Evolutionary conservation across 2,888 invertebrate genomes (phyloP).

Genomic region (Ophioninae sp.): DNA sequence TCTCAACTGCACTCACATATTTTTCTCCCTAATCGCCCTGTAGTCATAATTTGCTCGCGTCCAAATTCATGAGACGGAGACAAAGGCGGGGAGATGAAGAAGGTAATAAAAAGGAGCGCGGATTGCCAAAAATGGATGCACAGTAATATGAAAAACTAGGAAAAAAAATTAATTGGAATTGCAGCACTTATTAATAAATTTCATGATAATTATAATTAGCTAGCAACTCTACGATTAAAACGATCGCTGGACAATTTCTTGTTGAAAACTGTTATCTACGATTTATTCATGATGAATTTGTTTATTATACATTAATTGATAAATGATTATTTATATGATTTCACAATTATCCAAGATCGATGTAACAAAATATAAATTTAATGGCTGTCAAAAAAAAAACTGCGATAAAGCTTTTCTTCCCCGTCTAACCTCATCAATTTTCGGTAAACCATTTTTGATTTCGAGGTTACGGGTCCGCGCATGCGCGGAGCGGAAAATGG

Average conservation of each 20-base stretch:
- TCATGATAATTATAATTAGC: too few relatives aligned
- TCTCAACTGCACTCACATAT: conserved; percentile 5
- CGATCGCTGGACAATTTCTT: too few relatives aligned
- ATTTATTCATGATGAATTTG: too few relatives aligned
- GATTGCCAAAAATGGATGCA: background rate
- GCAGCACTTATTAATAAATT: background rate
- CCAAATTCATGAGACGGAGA: background rate
- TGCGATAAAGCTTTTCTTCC: too few relatives aligned
- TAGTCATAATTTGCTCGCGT: background rate
- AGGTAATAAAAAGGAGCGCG: background rate
- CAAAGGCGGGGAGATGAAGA: background rate
- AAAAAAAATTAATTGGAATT: background rate
- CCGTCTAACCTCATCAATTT: background rate
- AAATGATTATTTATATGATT: background rate
- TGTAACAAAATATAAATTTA: background rate
- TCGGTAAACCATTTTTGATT: background rate
- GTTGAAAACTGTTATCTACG: too few relatives aligned
- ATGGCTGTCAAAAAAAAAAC: background rate
- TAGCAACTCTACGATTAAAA: background rate
- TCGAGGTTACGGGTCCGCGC: background rate
- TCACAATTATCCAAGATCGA: background rate
- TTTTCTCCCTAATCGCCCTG: conserved; percentile 6
- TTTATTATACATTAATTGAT: too few relatives aligned
- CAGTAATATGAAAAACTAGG: background rate
- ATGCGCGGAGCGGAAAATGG: background rate